Conservation (phyloP, 2,888 invertebrate species). For the Neoitamus cyanurus region DNA sequence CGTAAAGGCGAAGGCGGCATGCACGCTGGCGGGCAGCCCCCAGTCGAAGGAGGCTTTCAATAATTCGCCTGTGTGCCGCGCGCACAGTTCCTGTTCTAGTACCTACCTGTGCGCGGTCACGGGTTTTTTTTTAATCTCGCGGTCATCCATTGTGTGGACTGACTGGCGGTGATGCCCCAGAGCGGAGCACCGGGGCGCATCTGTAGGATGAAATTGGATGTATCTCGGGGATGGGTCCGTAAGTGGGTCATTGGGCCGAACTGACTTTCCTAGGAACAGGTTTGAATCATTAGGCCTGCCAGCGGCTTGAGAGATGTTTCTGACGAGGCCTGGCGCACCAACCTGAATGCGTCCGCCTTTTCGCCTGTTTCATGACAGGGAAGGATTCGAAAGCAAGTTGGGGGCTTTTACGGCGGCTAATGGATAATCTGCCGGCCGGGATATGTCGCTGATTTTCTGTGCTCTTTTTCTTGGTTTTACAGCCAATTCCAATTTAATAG, state of each 20-base stretch:
- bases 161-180: background rate
- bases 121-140: background rate
- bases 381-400: background rate
- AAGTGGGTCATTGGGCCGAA: constrained; percentile 41
- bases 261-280: constrained; percentile 40
- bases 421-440: background rate
- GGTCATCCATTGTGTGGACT: background rate
- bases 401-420: background rate
- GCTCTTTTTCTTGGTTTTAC: background rate
- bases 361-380: background rate
- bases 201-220: constrained; percentile 42
- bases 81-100: background rate
- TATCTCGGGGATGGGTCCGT: constrained; percentile 19
- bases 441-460: background rate
- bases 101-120: background rate
- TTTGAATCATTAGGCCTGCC: constrained; percentile 19
- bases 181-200: background rate
- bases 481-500: constrained; percentile 18
- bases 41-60: background rate
- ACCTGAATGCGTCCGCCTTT: background rate
- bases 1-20: constrained; percentile 23
- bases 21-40: background rate
- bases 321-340: background rate
- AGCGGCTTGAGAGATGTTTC: background rate
- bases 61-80: background rate